Evolutionary conservation across 2,797 vertebrate genomes (phyloP).

Genomic region (Acanthurus lineatus): DNA sequence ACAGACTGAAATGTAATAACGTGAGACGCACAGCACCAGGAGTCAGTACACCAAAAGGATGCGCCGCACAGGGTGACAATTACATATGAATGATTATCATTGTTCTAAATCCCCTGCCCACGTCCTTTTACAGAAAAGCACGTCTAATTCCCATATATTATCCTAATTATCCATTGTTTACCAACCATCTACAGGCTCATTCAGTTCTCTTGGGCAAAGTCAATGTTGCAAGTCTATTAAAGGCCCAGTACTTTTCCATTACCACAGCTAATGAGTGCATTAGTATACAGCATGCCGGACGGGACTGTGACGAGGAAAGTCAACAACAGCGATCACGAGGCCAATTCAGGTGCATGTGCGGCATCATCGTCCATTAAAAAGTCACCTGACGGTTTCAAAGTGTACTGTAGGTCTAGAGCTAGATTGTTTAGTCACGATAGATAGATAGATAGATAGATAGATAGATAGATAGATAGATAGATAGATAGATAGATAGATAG

Average conservation of each 20-base stretch:
- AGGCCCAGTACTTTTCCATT: conserved; percentile 66
- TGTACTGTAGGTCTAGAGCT: not conserved
- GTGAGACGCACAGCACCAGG: conserved; percentile 23
- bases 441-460: conserved; percentile 46
- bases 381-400: conserved; percentile 5
- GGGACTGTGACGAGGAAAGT: conserved; percentile 5
- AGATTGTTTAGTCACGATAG: too few relatives aligned
- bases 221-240: conserved; percentile 70
- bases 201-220: conserved; percentile 72
- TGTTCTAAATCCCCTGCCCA: conserved; percentile 58
- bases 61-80: conserved; percentile 53
- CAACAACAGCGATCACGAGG: not conserved
- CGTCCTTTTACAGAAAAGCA: conserved; percentile 65
- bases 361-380: not conserved
- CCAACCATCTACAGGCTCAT: conserved; percentile 71
- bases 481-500: conserved; percentile 44
- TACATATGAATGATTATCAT: conserved; percentile 59
- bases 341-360: conserved; percentile 3
- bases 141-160: conserved; percentile 70
- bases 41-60: conserved; percentile 47
- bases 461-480: conserved; percentile 50
- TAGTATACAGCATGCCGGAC: conserved; percentile 40
- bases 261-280: conserved; percentile 65
- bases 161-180: conserved; percentile 77
- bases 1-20: conserved; percentile 38